Evolutionary conservation across 2,797 vertebrate genomes (phyloP).

Genomic region (Sternarchorhynchus goeldii): DNA sequence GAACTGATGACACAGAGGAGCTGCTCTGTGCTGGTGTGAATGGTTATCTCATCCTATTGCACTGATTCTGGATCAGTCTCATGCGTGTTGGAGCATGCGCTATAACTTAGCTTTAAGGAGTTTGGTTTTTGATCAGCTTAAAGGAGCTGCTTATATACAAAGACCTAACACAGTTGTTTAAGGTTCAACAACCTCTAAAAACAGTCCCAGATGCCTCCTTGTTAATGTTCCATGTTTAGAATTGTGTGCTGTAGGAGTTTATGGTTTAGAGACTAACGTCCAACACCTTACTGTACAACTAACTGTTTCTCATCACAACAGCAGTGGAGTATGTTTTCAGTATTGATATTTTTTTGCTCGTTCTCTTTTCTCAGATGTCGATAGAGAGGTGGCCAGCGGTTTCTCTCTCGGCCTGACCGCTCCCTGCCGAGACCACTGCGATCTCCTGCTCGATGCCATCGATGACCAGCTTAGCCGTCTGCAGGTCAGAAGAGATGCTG

Average conservation of each 20-base stretch:
- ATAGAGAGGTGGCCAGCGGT: conserved; percentile 5
- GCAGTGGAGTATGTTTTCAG: too few relatives aligned
- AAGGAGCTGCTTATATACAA: neutral
- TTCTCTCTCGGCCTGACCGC: conserved; percentile 10
- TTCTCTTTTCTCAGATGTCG: conserved; percentile 57
- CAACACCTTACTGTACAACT: too few relatives aligned
- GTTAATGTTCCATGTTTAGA: neutral
- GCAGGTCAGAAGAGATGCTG: conserved; percentile 63
- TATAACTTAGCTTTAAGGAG: too few relatives aligned
- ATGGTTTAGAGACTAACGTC: too few relatives aligned
- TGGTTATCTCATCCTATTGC: neutral
- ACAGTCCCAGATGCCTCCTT: neutral
- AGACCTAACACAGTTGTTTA: neutral
- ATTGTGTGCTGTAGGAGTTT: neutral
- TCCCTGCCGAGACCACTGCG: conserved; percentile 60
- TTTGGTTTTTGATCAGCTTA: neutral
- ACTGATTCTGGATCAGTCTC: neutral
- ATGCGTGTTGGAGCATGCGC: neutral
- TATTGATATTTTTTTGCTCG: neutral
- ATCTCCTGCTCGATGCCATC: conserved; percentile 67
- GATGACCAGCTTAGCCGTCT: conserved; percentile 67
- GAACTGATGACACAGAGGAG: conserved; percentile 59
- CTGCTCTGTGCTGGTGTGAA: conserved; percentile 65
- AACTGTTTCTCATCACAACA: too few relatives aligned
- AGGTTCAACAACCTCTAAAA: neutral